Conservation (phyloP, 2,888 invertebrate genomes). For the Scaptomyza parva region DNA sequence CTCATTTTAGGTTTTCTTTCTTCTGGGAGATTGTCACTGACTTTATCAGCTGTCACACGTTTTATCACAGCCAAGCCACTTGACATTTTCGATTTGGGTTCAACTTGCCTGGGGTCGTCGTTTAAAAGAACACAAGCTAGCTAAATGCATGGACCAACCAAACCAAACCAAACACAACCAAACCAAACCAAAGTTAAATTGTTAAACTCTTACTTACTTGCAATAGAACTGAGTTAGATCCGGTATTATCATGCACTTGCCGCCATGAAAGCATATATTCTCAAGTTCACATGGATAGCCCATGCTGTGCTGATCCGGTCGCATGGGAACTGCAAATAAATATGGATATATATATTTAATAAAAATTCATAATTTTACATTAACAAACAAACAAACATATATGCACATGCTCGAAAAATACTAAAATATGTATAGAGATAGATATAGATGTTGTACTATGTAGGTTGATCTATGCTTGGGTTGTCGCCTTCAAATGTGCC, state of each 20-base stretch:
- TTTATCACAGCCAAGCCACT: slow-evolving; percentile 59
- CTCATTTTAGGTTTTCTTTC: neutral
- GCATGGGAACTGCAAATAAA: slow-evolving; percentile 82
- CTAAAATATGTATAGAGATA: slow-evolving; percentile 12
- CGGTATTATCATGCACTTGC: slow-evolving; percentile 93
- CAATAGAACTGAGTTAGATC: slow-evolving; percentile 92
- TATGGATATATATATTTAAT: slow-evolving; percentile 10
- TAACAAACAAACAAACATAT: too few species aligned
- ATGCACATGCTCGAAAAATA: neutral
- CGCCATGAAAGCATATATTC: slow-evolving; percentile 93
- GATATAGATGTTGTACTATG: slow-evolving; percentile 1
- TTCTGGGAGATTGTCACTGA: slow-evolving; percentile 7
- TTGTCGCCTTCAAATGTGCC: slow-evolving; percentile 62
- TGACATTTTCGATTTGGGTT: slow-evolving; percentile 48
- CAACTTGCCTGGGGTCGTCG: slow-evolving; percentile 6
- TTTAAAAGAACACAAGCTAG: slow-evolving; percentile 2
- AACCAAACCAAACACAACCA: too few species aligned
- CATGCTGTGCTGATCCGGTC: slow-evolving; percentile 77
- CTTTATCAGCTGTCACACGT: slow-evolving; percentile 63
- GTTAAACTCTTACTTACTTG: slow-evolving; percentile 88
- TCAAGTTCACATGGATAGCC: slow-evolving; percentile 85
- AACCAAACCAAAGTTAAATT: neutral
- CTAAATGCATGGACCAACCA: slow-evolving; percentile 5
- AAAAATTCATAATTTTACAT: slow-evolving; percentile 27
- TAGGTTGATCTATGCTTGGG: slow-evolving; percentile 29